Evolutionary conservation across 1,140 invertebrate species (phyloP), one percentile per base, ranked within the genome.

Genomic region (Diplogasteroides magnus): DNA sequence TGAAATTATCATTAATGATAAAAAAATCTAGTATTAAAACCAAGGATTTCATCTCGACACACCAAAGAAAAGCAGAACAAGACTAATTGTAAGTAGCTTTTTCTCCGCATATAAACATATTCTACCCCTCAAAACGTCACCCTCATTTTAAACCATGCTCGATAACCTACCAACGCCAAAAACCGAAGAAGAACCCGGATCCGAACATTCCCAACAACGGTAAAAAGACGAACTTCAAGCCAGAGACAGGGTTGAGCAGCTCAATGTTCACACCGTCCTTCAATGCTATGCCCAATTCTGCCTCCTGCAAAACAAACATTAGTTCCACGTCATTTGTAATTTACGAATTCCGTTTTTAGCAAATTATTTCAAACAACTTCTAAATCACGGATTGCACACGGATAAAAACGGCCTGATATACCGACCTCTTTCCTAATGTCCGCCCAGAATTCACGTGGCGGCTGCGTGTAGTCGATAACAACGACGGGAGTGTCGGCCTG

Each of bases 51-150:
- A 26, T 14, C 15, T 15, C 56, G 26, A 1, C 2, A 19, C n/a
- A 28, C n/a, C 19, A 32, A 55, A 25, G 1, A 6, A 6, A 59
- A 28, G 1, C 1, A 0, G 1, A 11, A 27, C 25, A 32, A 37
- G 61, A 28, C 27, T 59, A 69, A 61, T 64, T 63, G 31, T 55
- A 1, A 25, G 61, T 64, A 23, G 61, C 64, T 55, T 64, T 63
- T 69, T 62, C 68, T 64, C 64, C 61, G 55, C 64, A 69, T n/a
- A 69, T 55, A 19, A 31, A n/a, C n/a, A n/a, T n/a, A n/a, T n/a
- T n/a, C n/a, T n/a, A n/a, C n/a, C n/a, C n/a, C n/a, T n/a, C n/a
- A n/a, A n/a, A n/a, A n/a, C n/a, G n/a, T n/a, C n/a, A n/a, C n/a
- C n/a, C n/a, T n/a, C n/a, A n/a, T n/a, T n/a, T n/a, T n/a, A n/a